Evolutionary conservation across 2,797 vertebrate genomes (phyloP).

Genomic region (Rhinogobio ventralis): DNA sequence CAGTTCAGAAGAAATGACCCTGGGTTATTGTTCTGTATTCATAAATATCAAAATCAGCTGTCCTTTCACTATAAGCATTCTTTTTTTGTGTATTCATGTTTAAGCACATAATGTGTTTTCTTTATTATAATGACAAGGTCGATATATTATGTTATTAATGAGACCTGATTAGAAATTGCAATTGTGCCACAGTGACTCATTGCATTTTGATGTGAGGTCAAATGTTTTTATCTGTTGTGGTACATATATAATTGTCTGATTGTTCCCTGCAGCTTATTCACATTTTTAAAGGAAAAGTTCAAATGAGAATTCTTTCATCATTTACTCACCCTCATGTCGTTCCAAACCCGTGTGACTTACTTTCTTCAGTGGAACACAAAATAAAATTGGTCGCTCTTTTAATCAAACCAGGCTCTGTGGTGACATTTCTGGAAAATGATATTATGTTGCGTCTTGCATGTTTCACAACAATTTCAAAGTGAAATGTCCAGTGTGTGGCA

Average conservation of each 20-base stretch:
- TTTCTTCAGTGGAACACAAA: background rate
- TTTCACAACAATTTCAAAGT: background rate
- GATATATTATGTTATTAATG: background rate
- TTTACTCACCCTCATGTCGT: background rate
- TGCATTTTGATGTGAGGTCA: background rate
- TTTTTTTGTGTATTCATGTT: constrained; percentile 18
- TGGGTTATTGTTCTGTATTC: constrained; percentile 9
- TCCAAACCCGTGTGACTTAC: background rate
- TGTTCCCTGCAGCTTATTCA: background rate
- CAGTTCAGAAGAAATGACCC: constrained; percentile 20
- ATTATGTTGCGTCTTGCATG: background rate
- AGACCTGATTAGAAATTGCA: background rate
- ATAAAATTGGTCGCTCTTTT: background rate
- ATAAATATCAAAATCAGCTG: background rate
- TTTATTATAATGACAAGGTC: background rate
- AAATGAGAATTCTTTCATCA: background rate
- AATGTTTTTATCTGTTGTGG: background rate
- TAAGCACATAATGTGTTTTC: constrained; percentile 18
- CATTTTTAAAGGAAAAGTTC: background rate
- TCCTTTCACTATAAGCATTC: background rate
- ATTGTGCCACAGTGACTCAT: background rate
- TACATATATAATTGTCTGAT: background rate
- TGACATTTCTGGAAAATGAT: background rate
- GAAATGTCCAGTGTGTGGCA: background rate
- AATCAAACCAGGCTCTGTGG: background rate